Base-by-base conservation (phyloP, 2,797 vertebrate genomes). In the Cossypha heuglini region DNA sequence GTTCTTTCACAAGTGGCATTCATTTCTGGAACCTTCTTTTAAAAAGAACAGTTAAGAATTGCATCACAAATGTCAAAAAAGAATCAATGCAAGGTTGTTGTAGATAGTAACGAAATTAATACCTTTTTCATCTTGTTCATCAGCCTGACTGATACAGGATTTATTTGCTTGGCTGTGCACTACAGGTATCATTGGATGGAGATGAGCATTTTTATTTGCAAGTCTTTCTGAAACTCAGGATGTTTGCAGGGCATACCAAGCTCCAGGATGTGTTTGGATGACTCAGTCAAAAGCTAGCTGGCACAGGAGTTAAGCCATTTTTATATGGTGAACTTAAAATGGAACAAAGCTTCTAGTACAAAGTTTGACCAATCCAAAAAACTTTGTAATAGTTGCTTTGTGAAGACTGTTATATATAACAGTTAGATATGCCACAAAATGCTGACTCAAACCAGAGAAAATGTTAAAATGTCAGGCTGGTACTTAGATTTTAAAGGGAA, bases 221-320 rank as follows among this genome's bases (percentile, higher is more conserved):
- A 75, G 83, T 86, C 76, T 94, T 96, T 85, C 26, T 86, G 89
- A 28, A 86, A 15, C 78, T 95, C 79, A 28, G 80, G 84, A 57
- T 67, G 43, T 93, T 94, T 94, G 64, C 67, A 94, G 84, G 45
- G 73, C 24, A 45, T 82, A 91, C 71, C 59, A 79, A 73, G 38
- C 77, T 96, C 57, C 75, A 93, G 72, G 93, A 88, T 89, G 76
- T 86, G 64, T 92, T 97, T 88, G 67, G 77, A 77, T 97, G 94
- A 88, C 61, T 61, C 62, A 86, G 66, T 63, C 91, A 75, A 93
- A 97, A 97, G 21, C 54, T 90, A 55, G 29, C 68, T 92, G 66
- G 33, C 42, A 15, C 74, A 96, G 72, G 72, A 88, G 8, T 93
- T 76, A 66, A 94, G 43, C 45, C 55, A 11, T 80, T 94, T 86